Conservation (phyloP, 2,113 vertebrate genomes). For the Myodes glareolus region DNA sequence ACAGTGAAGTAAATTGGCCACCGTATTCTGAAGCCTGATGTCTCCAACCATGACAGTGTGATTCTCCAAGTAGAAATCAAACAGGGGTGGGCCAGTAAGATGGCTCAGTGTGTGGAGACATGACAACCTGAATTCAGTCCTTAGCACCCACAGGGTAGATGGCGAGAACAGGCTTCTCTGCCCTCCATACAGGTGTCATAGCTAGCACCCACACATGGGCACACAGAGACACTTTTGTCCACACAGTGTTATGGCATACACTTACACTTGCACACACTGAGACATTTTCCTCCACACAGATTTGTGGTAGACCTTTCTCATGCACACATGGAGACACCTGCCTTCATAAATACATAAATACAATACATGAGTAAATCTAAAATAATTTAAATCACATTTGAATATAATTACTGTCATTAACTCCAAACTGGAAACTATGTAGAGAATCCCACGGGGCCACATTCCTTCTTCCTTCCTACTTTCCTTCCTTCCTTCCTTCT, state of each 20-base stretch:
- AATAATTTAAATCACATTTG: neutral
- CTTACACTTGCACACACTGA: neutral
- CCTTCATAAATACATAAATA: neutral
- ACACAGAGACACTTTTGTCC: neutral
- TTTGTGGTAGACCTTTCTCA: neutral
- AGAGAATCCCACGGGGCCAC: too few species aligned
- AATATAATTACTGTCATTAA: neutral
- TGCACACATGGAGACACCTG: neutral
- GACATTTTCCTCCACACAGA: neutral
- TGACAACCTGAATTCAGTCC: neutral
- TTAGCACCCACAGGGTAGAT: neutral
- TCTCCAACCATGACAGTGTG: neutral
- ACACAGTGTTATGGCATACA: neutral
- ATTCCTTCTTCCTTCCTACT: neutral
- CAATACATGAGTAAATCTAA: neutral
- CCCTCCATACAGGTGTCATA: neutral
- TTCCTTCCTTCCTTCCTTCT: neutral
- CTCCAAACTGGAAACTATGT: accelerated
- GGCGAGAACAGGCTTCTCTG: neutral
- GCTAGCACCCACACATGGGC: neutral
- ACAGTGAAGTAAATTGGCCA: too few species aligned
- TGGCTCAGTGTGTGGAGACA: neutral
- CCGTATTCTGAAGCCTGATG: neutral
- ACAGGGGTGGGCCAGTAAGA: neutral
- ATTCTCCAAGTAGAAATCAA: neutral